phyloP scores from a whole-genome alignment of 2,888 invertebrate species.

The Idaea biselata region DNA sequence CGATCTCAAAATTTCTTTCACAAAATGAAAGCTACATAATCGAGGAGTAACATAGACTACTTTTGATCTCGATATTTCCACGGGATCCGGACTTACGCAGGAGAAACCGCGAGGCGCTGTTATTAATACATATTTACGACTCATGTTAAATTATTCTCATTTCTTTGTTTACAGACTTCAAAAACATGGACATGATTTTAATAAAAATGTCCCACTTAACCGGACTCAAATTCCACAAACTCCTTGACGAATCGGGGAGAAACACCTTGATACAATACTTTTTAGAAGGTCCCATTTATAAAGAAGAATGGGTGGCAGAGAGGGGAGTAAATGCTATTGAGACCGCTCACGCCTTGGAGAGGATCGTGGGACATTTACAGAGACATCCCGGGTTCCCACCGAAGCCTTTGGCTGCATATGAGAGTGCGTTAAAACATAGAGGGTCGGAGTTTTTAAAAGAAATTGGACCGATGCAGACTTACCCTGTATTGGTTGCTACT shows the following conservation, averaged over 20 bases:
- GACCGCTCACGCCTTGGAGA: slow-evolving; percentile 51
- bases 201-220: slow-evolving; percentile 59
- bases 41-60: no score
- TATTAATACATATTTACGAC: background rate
- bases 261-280: slow-evolving; percentile 57
- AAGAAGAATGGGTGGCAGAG: slow-evolving; percentile 46
- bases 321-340: slow-evolving; percentile 52
- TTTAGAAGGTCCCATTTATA: slow-evolving; percentile 53
- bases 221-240: slow-evolving; percentile 52
- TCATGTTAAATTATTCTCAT: background rate
- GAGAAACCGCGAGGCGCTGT: background rate
- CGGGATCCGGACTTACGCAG: no score
- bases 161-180: slow-evolving; percentile 27
- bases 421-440: slow-evolving; percentile 18
- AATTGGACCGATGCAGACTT: slow-evolving; percentile 41
- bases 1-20: no score
- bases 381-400: slow-evolving; percentile 14
- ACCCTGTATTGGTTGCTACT: slow-evolving; percentile 36
- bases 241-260: slow-evolving; percentile 55
- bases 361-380: slow-evolving; percentile 50
- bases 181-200: slow-evolving; percentile 46
- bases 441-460: slow-evolving; percentile 40
- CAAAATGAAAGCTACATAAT: no score
- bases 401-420: background rate
- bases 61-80: no score